phyloP scores from a whole-genome alignment of 1,140 invertebrate species.

The Drosophila kohkoa region DNA sequence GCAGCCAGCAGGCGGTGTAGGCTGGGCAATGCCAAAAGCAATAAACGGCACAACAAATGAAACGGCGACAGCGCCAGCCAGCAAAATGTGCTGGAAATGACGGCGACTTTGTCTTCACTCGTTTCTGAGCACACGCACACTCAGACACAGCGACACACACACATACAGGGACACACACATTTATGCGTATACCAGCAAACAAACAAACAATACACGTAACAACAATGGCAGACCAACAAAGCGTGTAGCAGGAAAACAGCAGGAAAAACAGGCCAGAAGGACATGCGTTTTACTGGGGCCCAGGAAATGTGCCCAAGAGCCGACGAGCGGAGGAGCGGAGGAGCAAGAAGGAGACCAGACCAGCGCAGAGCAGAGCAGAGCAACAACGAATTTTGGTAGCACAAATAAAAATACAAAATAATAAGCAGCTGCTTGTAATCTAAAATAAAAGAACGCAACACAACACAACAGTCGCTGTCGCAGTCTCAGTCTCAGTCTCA shows the following conservation, averaged over 20 bases:
- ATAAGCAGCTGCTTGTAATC: slow-evolving; percentile 59
- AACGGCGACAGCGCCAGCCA: slow-evolving; percentile 54
- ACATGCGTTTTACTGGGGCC: slow-evolving; percentile 51
- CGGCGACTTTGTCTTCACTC: slow-evolving; percentile 65
- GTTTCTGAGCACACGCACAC: slow-evolving; percentile 45
- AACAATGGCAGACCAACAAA: slow-evolving; percentile 68
- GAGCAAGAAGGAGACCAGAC: no score
- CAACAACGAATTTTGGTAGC: slow-evolving; percentile 30
- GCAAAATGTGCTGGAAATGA: slow-evolving; percentile 74
- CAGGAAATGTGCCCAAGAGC: slow-evolving; percentile 26
- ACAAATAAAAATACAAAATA: slow-evolving; percentile 45
- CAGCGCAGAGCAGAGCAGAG: neutral
- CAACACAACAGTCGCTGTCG: neutral
- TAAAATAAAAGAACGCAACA: slow-evolving; percentile 23
- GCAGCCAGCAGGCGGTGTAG: neutral
- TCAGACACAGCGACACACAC: slow-evolving; percentile 25
- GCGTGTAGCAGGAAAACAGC: slow-evolving; percentile 52
- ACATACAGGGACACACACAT: slow-evolving; percentile 32
- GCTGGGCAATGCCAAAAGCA: slow-evolving; percentile 57
- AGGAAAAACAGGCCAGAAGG: slow-evolving; percentile 58
- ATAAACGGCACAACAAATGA: slow-evolving; percentile 75
- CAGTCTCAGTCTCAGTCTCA: neutral
- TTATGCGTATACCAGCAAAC: slow-evolving; percentile 23
- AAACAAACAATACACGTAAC: slow-evolving; percentile 59
- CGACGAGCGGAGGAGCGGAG: neutral